These are phyloP conservation scores for Nymphalis io DNA, from an alignment of 1,140 invertebrate species.

Conservation along the genomic window DNA sequence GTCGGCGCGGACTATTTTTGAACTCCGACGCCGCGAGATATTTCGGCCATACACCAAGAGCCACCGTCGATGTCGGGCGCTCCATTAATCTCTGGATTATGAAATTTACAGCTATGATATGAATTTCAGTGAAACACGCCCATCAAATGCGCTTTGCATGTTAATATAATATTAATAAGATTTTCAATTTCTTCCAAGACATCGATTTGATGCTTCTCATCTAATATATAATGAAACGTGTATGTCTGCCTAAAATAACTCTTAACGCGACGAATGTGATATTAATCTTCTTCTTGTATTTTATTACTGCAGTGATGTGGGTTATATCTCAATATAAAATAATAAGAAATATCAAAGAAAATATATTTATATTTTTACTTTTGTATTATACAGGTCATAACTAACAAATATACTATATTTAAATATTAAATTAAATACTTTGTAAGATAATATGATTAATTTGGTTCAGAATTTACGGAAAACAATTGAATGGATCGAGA, in stretches of 20 bases:
- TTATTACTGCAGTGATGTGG: slow-evolving; percentile 13
- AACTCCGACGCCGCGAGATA: slow-evolving; percentile 50
- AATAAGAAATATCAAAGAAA: background rate
- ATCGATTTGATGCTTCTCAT: slow-evolving; percentile 2
- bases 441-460: no score
- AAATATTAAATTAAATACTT: no score
- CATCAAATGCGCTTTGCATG: slow-evolving; percentile 29
- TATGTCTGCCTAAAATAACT: slow-evolving; percentile 24
- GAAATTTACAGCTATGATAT: slow-evolving; percentile 15
- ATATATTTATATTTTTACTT: no score
- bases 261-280: slow-evolving; percentile 13
- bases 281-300: slow-evolving; percentile 25
- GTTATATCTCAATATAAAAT: slow-evolving; percentile 8
- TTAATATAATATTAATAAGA: slow-evolving; percentile 26
- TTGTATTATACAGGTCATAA: no score
- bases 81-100: slow-evolving; percentile 26
- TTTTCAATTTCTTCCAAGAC: slow-evolving; percentile 5
- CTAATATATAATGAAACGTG: background rate
- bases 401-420: no score
- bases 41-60: slow-evolving; percentile 53
- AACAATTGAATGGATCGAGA: no score
- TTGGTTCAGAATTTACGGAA: no score
- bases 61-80: slow-evolving; percentile 37
- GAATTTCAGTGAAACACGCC: slow-evolving; percentile 16
- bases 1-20: slow-evolving; percentile 70